phyloP scores from a whole-genome alignment of 2,113 vertebrate species.

The Scortum barcoo region DNA sequence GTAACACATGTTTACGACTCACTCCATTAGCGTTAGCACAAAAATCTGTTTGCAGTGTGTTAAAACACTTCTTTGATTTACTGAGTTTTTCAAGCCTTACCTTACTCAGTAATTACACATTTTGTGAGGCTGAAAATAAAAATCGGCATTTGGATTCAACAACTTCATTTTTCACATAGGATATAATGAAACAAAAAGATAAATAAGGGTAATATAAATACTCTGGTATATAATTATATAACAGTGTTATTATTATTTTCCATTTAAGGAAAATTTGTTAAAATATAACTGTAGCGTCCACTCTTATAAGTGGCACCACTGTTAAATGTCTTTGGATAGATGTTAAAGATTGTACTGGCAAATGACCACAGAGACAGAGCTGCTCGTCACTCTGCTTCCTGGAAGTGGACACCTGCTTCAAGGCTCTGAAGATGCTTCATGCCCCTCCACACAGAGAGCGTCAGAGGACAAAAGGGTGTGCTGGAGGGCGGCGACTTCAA shows the following conservation, averaged over 20 bases:
- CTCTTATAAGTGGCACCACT: conserved; percentile 6
- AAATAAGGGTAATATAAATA: conserved; percentile 84
- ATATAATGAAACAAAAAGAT: conserved; percentile 59
- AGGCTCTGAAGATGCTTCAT: conserved; percentile 29
- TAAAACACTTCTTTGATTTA: conserved; percentile 12
- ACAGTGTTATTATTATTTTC: conserved; percentile 49
- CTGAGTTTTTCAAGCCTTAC: neutral
- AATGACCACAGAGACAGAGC: conserved; percentile 23
- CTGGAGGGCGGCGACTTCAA: conserved; percentile 20
- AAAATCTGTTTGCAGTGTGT: conserved; percentile 9
- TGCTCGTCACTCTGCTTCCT: conserved; percentile 32
- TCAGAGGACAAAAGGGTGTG: conserved; percentile 9
- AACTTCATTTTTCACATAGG: conserved; percentile 56
- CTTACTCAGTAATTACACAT: conserved; percentile 28
- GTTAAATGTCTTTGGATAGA: conserved; percentile 75
- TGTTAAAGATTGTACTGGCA: conserved; percentile 56
- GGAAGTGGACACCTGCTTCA: conserved; percentile 44
- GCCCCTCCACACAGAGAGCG: neutral
- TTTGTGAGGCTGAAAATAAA: conserved; percentile 42
- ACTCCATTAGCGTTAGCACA: conserved; percentile 12
- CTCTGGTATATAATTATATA: conserved; percentile 67
- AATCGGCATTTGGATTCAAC: conserved; percentile 61
- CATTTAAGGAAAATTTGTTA: conserved; percentile 43
- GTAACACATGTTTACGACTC: conserved; percentile 50
- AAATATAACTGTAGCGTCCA: conserved; percentile 55